Base-by-base conservation (phyloP, 2,888 invertebrate genomes). In the Acanthosepion esculentum region DNA sequence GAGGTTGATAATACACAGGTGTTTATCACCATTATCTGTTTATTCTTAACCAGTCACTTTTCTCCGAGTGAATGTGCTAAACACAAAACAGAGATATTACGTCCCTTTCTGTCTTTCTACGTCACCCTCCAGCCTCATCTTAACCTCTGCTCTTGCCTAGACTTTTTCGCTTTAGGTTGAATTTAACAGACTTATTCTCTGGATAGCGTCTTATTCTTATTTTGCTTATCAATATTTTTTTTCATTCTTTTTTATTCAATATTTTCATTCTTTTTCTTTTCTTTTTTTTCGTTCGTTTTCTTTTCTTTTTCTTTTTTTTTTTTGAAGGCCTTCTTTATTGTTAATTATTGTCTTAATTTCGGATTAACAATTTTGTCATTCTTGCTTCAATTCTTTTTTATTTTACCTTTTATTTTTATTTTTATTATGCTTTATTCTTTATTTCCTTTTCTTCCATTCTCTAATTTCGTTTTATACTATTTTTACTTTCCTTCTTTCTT, bases 31-130 rank as follows among this genome's bases (percentile, higher is more conserved):
- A n/a, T 78, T 78, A 78, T 78, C 78, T 78, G 78, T 78, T 78
- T 78, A n/a, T 78, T n/a, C 78, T 33, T 78, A 78, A 78, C 78
- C n/a, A 78, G 78, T 78, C 78, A 78, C n/a, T n/a, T 33, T 33
- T 78, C 78, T 78, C 33, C n/a, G 78, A 78, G 78, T 15, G 78
- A 78, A 8, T 78, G 78, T 78, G 33, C 12, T 18, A 78, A 78
- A 78, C 78, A 78, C 78, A 78, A 78, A 78, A n/a, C 78, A 78
- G 78, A 78, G 78, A 78, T 78, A 78, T 78, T 78, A 78, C 78
- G 78, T 78, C 78, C n/a, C 33, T 33, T n/a, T n/a, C 78, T n/a
- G 78, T 78, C 78, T 10, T n/a, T 78, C 12, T 3, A 78, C 78
- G n/a, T n/a, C 78, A 1, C 78, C n/a, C 78, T 10, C 7, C 33